Conservation (phyloP, 2,797 vertebrate species). For the Enteromius anoplus region DNA sequence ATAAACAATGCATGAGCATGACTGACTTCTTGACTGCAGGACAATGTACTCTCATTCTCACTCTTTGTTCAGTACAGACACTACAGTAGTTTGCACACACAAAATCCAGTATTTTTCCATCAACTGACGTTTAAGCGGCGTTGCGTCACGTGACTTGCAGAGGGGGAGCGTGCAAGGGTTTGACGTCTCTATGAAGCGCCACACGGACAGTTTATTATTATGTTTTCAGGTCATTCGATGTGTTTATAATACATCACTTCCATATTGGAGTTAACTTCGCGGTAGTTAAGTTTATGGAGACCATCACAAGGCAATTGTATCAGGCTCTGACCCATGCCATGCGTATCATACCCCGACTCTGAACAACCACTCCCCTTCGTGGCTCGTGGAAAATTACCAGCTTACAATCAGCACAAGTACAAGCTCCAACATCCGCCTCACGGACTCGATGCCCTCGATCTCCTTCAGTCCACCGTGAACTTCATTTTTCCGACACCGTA, state of each 20-base stretch:
- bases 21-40: not conserved
- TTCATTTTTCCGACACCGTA: not conserved
- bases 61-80: conserved; percentile 53
- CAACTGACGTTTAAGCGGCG: conserved; percentile 82
- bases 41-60: not conserved
- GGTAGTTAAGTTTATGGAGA: conserved; percentile 13
- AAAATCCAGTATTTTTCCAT: conserved; percentile 89
- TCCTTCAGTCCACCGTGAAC: conserved; percentile 19
- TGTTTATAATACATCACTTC: not conserved
- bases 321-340: conserved; percentile 67
- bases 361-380: conserved; percentile 83
- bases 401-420: conserved; percentile 72
- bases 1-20: not conserved
- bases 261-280: not conserved
- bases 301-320: conserved; percentile 27
- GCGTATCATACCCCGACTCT: conserved; percentile 67
- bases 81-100: conserved; percentile 60
- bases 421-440: conserved; percentile 49
- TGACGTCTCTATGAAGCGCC: conserved; percentile 60
- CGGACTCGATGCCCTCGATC: conserved; percentile 37
- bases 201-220: conserved; percentile 15
- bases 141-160: conserved; percentile 75
- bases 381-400: conserved; percentile 90
- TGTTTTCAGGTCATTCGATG: conserved; percentile 12
- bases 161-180: conserved; percentile 55